Percentiles rank a stretch among this genome's conserved stretches.
Conservation (phyloP, 35 echinoderm and acorn worm genomes). For the Patiria miniata region DNA sequence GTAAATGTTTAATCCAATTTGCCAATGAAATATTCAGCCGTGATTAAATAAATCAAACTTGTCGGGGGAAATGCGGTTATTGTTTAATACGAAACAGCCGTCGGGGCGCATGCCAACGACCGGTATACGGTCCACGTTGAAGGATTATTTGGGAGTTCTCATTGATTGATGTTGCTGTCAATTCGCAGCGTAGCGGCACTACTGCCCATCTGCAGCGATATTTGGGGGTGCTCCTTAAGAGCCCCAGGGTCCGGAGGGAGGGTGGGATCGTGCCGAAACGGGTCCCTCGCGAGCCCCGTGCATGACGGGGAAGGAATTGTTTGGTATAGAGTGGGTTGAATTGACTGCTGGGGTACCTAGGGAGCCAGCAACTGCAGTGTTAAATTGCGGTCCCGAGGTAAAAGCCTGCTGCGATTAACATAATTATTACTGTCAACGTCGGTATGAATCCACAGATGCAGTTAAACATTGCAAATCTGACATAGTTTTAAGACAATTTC, state of each 20-base stretch:
- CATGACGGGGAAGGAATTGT: not conserved
- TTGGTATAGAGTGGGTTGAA: not conserved
- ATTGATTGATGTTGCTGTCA: slow-evolving; percentile 23
- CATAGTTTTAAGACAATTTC: too few relatives aligned
- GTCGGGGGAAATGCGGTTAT: too few relatives aligned
- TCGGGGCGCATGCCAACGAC: slow-evolving; percentile 17
- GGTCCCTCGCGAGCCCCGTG: not conserved
- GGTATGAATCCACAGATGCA: too few relatives aligned
- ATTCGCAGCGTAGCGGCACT: not conserved
- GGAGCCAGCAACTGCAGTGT: not conserved
- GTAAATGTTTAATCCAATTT: too few relatives aligned
- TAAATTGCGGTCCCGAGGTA: not conserved
- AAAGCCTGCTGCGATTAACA: too few relatives aligned
- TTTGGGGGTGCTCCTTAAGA: slow-evolving; percentile 12
- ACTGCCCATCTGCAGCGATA: slow-evolving; percentile 18
- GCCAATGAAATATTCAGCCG: too few relatives aligned
- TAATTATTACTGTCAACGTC: too few relatives aligned
- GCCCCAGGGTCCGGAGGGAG: slow-evolving; percentile 3
- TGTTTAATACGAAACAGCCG: not conserved
- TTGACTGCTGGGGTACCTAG: slow-evolving; percentile 1
- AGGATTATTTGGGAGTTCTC: slow-evolving; percentile 22
- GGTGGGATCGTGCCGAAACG: slow-evolving; percentile 10
- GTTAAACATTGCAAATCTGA: too few relatives aligned
- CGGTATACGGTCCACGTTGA: slow-evolving; percentile 15
- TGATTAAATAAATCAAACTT: too few relatives aligned